Evolutionary conservation across 2,888 invertebrate genomes (phyloP), one percentile per base, ranked within the genome.

Genomic region (Chymomyza procnemis): DNA sequence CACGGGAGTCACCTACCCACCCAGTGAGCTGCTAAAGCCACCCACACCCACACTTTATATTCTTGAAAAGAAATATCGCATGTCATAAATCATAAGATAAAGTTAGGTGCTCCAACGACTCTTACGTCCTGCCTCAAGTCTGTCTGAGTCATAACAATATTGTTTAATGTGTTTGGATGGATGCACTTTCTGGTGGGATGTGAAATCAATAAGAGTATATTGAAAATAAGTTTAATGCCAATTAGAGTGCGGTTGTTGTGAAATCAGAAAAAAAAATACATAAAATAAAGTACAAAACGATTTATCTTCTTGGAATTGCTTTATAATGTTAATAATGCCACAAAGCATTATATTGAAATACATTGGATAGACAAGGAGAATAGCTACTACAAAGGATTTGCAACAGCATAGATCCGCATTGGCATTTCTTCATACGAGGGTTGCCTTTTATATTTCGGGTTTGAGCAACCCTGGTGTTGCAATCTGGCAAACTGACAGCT

Each of bases 21-120:
- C 19, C 9, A 41, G 34, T 41, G 18, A 18, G 19, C 41, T 18
- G 14, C 52, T 19, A 18, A 18, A 16, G 3, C 34, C 34, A 41
- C 34, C 34, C 34, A 41, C 34, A 41, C 34, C 9, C 12, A 41
- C n/a, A n/a, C n/a, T n/a, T n/a, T n/a, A 41, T 41, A 41, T 41
- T 41, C 12, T 54, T 6, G 52, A 41, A 41, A 41, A 41, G 34
- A 41, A 41, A 41, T 56, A 14, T 22, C n/a, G n/a, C 30, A 14
- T 4, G n/a, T 56, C 56, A 56, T 56, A 56, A 56, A 56, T 56
- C 56, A 56, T 26, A 34, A 30, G 56, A 56, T 56, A 56, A 26
- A 56, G 56, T 30, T n/a, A 26, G 34, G 19, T 21, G 19, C 22
- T 19, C 54, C 14, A 34, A 56, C 22, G 34, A 30, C 8, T 56